A percentile compares a stretch with the other conserved stretches of the same genome.
These are phyloP conservation scores for Philereme vetulata DNA, from an alignment of 2,888 invertebrate genomes.

Conservation along the genomic window DNA sequence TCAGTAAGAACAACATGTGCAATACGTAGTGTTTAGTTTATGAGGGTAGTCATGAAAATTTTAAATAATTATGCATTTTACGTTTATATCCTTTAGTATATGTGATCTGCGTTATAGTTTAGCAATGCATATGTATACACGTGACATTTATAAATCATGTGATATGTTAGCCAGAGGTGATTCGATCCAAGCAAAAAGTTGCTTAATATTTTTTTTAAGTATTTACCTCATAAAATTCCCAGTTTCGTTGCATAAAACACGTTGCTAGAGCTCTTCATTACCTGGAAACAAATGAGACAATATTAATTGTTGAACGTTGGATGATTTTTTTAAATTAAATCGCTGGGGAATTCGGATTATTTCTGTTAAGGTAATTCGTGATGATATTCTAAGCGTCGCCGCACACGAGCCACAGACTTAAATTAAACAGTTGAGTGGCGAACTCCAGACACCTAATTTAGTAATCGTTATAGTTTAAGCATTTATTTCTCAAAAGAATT, in stretches of 20 bases:
- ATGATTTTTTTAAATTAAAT: slow-evolving; percentile 30
- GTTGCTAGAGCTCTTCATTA: slow-evolving; percentile 66
- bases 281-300: slow-evolving; percentile 51
- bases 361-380: slow-evolving; percentile 6
- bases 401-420: slow-evolving; percentile 9
- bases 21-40: too few relatives aligned
- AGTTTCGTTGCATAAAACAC: slow-evolving; percentile 66
- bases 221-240: slow-evolving; percentile 73
- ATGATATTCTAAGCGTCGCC: slow-evolving; percentile 13
- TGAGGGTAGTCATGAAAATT: too few relatives aligned
- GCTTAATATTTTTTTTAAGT: slow-evolving; percentile 35
- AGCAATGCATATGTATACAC: background rate
- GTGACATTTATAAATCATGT: slow-evolving; percentile 23
- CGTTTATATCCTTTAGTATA: too few relatives aligned
- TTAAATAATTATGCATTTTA: too few relatives aligned
- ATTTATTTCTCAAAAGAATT: too few relatives aligned
- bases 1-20: too few relatives aligned
- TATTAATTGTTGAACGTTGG: slow-evolving; percentile 30
- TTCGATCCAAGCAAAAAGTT: slow-evolving; percentile 40
- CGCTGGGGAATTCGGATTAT: slow-evolving; percentile 11
- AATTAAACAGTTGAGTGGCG: slow-evolving; percentile 26
- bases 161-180: slow-evolving; percentile 37
- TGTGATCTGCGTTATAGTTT: too few relatives aligned
- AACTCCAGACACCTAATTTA: background rate
- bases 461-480: too few relatives aligned